phyloP scores from a whole-genome alignment of 1,140 invertebrate genomes.

The Zaprionus davidi region DNA sequence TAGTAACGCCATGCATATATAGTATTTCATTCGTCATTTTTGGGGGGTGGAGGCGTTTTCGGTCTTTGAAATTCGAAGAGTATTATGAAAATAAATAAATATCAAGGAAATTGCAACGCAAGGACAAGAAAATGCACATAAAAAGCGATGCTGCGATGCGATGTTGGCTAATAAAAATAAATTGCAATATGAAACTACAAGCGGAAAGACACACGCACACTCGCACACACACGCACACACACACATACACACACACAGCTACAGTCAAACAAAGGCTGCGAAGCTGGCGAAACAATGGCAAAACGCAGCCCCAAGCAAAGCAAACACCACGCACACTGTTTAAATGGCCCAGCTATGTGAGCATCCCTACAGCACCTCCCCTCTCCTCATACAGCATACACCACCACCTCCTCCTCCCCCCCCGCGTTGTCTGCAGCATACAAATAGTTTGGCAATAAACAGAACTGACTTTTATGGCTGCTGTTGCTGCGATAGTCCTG shows the following conservation, averaged over 20 bases:
- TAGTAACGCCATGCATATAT: neutral
- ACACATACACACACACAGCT: slow-evolving; percentile 3
- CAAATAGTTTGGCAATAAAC: slow-evolving; percentile 53
- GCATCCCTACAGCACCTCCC: neutral
- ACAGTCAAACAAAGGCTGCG: neutral
- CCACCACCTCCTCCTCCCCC: too few relatives aligned
- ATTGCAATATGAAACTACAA: slow-evolving; percentile 73
- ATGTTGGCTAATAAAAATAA: slow-evolving; percentile 62
- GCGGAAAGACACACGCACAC: slow-evolving; percentile 1
- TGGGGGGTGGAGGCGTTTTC: neutral
- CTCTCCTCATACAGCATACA: neutral
- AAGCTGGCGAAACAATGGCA: slow-evolving; percentile 20
- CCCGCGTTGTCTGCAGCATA: slow-evolving; percentile 38
- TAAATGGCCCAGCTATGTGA: slow-evolving; percentile 38
- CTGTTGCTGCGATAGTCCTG: slow-evolving; percentile 7
- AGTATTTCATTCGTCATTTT: neutral
- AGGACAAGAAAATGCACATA: slow-evolving; percentile 47
- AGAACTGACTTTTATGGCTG: slow-evolving; percentile 35
- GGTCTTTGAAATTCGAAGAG: neutral
- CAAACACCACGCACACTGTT: neutral
- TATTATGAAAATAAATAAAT: slow-evolving; percentile 11
- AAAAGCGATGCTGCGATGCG: slow-evolving; percentile 15
- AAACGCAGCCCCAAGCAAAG: slow-evolving; percentile 19
- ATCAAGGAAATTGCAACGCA: neutral
- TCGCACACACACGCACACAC: slow-evolving; percentile 5